Conservation (phyloP, 2,797 vertebrate species). For the Lerista edwardsae region DNA sequence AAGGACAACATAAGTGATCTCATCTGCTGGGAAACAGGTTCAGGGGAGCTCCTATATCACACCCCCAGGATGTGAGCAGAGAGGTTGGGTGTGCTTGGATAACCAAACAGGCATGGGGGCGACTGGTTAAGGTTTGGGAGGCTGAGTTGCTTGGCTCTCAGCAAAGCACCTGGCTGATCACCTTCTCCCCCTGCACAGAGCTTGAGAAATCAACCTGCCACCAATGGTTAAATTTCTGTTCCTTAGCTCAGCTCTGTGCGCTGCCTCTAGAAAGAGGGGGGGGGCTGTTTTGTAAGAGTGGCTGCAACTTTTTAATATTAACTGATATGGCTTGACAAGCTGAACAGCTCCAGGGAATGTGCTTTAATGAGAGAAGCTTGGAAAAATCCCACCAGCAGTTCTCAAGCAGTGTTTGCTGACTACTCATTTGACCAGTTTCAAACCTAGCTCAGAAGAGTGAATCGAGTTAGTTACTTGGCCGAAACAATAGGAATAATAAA, state of each 20-base stretch:
- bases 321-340: background rate
- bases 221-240: background rate
- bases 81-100: background rate
- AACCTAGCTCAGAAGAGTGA: background rate
- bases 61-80: background rate
- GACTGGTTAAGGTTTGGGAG: background rate
- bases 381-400: constrained; percentile 41
- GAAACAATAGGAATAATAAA: constrained; percentile 29
- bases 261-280: background rate
- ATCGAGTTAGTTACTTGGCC: constrained; percentile 4
- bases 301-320: constrained; percentile 15
- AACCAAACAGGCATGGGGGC: background rate
- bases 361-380: constrained; percentile 45
- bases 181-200: background rate
- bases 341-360: constrained; percentile 31
- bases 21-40: background rate
- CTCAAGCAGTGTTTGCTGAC: constrained; percentile 27
- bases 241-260: background rate
- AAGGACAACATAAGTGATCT: background rate
- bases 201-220: background rate
- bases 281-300: background rate
- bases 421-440: constrained; percentile 30
- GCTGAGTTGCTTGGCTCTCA: background rate
- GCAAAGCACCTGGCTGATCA: background rate
- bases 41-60: too few species aligned